Conservation (phyloP, 1,140 invertebrate species). For the Amyelois transitella region DNA sequence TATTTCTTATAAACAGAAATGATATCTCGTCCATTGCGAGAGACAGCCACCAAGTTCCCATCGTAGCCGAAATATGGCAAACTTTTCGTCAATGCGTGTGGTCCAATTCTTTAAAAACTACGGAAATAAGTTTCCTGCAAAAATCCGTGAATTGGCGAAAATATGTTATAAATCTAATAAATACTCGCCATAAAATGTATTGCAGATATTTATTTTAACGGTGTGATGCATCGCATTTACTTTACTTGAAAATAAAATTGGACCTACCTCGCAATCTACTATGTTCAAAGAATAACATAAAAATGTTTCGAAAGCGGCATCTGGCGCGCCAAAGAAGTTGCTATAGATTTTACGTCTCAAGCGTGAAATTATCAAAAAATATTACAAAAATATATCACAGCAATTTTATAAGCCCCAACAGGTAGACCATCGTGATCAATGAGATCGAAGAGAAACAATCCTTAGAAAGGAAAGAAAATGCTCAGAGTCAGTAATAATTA, state of each 20-base stretch:
- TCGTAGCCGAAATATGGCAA: slow-evolving; percentile 56
- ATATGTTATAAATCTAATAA: no score
- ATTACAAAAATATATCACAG: slow-evolving; percentile 72
- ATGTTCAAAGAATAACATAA: slow-evolving; percentile 36
- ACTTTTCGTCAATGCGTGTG: slow-evolving; percentile 29
- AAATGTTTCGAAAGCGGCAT: slow-evolving; percentile 34
- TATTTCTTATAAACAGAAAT: slow-evolving; percentile 62
- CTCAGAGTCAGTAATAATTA: slow-evolving; percentile 13
- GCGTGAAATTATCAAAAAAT: slow-evolving; percentile 49
- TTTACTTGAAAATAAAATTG: slow-evolving; percentile 26
- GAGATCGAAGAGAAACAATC: slow-evolving; percentile 53
- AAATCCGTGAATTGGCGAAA: not conserved
- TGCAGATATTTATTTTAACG: not conserved
- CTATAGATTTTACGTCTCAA: slow-evolving; percentile 30
- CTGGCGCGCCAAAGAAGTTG: slow-evolving; percentile 37
- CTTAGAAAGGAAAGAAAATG: slow-evolving; percentile 30
- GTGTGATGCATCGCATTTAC: not conserved
- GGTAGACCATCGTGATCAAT: slow-evolving; percentile 26
- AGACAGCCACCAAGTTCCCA: slow-evolving; percentile 58
- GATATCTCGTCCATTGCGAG: slow-evolving; percentile 53
- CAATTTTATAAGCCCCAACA: slow-evolving; percentile 63
- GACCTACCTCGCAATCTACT: slow-evolving; percentile 41
- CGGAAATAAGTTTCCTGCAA: not conserved
- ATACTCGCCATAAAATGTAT: no score
- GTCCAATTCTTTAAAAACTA: slow-evolving; percentile 33